phyloP scores from a whole-genome alignment of 2,888 invertebrate genomes.

The Pristionchus arcanus region DNA sequence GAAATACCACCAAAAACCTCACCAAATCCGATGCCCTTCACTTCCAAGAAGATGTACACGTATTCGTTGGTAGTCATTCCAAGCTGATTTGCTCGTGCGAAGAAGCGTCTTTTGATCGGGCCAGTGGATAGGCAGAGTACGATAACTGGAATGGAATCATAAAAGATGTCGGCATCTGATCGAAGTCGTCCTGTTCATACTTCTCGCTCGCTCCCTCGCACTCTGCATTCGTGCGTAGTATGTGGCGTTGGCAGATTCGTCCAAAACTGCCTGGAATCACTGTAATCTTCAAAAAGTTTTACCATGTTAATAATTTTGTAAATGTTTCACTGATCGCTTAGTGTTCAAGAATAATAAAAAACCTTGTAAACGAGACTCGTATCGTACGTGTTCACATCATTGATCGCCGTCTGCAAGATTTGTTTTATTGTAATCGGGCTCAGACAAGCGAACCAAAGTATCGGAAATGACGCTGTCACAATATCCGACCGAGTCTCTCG shows the following conservation, averaged over 20 bases:
- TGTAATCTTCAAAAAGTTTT: too few species aligned
- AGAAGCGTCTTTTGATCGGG: not conserved
- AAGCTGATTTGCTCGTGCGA: constrained; percentile 47
- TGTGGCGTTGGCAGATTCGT: constrained; percentile 28
- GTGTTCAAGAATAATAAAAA: not conserved
- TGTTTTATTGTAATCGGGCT: not conserved
- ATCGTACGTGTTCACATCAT: constrained; percentile 37
- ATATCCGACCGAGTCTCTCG: constrained; percentile 16
- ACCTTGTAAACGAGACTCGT: not conserved
- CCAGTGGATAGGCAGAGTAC: constrained; percentile 15
- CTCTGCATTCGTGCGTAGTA: constrained; percentile 50
- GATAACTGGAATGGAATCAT: constrained; percentile 36
- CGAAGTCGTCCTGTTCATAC: not conserved
- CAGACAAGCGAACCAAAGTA: not conserved
- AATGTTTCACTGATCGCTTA: too few species aligned
- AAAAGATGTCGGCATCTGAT: too few species aligned
- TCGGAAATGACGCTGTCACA: constrained; percentile 24
- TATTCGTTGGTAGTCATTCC: constrained; percentile 72
- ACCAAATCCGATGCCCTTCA: constrained; percentile 68
- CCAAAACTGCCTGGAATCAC: constrained; percentile 1
- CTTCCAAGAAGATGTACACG: constrained; percentile 69
- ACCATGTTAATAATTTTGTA: too few species aligned
- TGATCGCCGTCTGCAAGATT: not conserved
- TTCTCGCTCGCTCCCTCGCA: constrained; percentile 36
- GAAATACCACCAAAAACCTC: not conserved